Conservation (phyloP, 2,797 vertebrate genomes). For the Cirrhinus mrigala region DNA sequence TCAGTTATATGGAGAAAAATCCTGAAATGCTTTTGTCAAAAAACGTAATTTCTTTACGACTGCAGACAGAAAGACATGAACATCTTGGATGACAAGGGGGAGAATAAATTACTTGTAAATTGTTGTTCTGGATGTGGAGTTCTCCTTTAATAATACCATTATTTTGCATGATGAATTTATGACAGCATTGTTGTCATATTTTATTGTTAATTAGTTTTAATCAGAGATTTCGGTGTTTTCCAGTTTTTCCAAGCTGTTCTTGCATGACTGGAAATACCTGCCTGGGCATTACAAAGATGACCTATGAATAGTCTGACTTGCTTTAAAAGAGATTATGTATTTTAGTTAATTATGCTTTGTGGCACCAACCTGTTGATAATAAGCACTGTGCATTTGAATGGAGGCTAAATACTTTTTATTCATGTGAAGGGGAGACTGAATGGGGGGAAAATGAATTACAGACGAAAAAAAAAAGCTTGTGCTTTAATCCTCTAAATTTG, state of each 20-base stretch:
- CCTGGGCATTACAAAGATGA: neutral
- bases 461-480: neutral
- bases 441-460: neutral
- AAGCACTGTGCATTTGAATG: neutral
- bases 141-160: neutral
- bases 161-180: neutral
- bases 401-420: conserved; percentile 28
- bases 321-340: conserved; percentile 11
- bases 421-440: neutral
- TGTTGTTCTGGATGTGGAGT: too few species aligned
- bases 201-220: neutral
- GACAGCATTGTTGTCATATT: neutral
- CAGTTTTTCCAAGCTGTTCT: neutral
- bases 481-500: conserved; percentile 42
- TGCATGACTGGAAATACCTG: neutral
- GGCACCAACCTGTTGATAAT: conserved; percentile 36
- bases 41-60: too few species aligned
- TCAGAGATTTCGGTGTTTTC: neutral
- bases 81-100: too few species aligned
- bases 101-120: too few species aligned
- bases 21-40: too few species aligned
- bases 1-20: too few species aligned
- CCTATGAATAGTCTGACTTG: neutral
- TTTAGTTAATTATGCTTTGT: conserved; percentile 15
- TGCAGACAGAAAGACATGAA: too few species aligned